phyloP scores from a whole-genome alignment of 53 echinoderm and acorn worm genomes.

The Arbacia lixula region DNA sequence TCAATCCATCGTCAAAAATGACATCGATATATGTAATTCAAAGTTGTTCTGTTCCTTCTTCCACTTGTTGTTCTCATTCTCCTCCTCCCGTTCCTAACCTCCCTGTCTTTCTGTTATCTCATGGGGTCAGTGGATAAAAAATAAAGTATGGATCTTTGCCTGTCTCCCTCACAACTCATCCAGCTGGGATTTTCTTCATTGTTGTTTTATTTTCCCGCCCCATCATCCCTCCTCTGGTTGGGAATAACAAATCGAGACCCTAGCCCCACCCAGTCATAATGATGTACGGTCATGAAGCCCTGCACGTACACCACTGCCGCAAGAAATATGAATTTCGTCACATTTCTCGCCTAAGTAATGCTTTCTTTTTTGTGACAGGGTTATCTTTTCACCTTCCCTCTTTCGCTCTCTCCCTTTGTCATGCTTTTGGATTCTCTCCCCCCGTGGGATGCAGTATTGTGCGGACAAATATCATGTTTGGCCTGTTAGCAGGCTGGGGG shows the following conservation, averaged over 20 bases:
- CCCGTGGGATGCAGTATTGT: constrained; percentile 8
- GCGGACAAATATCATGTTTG: constrained; percentile 16
- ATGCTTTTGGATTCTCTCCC: background rate
- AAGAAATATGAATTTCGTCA: background rate
- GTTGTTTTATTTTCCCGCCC: constrained; percentile 34
- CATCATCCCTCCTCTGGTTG: constrained; percentile 3
- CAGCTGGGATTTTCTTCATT: constrained; percentile 18
- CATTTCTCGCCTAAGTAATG: background rate
- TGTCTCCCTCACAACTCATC: background rate
- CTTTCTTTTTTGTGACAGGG: background rate
- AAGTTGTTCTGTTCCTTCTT: constrained; percentile 15
- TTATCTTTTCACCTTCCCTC: background rate
- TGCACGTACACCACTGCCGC: constrained; percentile 42
- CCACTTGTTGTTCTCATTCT: background rate
- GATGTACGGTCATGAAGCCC: constrained; percentile 33
- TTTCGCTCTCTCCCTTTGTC: background rate
- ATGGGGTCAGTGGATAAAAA: too few species aligned
- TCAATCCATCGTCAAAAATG: constrained; percentile 14
- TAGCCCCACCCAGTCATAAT: constrained; percentile 24
- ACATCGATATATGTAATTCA: constrained; percentile 34
- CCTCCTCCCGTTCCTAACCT: background rate
- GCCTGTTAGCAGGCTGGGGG: background rate
- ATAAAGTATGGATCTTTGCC: too few species aligned
- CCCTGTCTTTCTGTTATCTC: too few species aligned
- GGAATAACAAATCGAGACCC: constrained; percentile 24